These are phyloP conservation scores for Anguilla rostrata DNA, from an alignment of 2,113 vertebrate genomes.

Conservation along the genomic window DNA sequence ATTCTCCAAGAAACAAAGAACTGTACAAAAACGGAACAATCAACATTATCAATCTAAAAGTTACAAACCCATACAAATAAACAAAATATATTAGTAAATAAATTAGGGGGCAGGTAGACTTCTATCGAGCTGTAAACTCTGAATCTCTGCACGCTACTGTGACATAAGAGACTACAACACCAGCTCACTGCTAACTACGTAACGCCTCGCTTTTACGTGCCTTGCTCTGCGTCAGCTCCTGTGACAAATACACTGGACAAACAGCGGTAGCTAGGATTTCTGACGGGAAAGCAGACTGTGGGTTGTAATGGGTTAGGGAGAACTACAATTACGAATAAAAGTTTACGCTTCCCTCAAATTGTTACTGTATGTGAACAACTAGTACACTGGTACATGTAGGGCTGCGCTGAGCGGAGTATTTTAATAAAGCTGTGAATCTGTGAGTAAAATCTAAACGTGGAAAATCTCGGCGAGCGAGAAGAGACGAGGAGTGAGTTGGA, in stretches of 20 bases:
- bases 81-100: no score
- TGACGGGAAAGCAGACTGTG: neutral
- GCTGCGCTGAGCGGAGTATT: neutral
- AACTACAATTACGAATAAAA: neutral
- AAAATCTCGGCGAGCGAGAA: neutral
- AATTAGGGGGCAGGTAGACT: no score
- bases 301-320: neutral
- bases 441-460: neutral
- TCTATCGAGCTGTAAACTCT: no score
- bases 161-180: no score
- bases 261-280: slow-evolving; percentile 18
- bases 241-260: slow-evolving; percentile 18
- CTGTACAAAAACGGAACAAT: no score
- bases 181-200: neutral
- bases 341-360: neutral
- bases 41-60: no score
- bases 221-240: neutral
- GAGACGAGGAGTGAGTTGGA: neutral
- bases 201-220: neutral
- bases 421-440: neutral
- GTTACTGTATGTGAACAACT: neutral
- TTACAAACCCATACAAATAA: no score
- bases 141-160: no score
- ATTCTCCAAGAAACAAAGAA: no score
- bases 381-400: no score